These are phyloP conservation scores for Sebastes elongatus DNA, from an alignment of 2,797 vertebrate species.

Conservation along the genomic window DNA sequence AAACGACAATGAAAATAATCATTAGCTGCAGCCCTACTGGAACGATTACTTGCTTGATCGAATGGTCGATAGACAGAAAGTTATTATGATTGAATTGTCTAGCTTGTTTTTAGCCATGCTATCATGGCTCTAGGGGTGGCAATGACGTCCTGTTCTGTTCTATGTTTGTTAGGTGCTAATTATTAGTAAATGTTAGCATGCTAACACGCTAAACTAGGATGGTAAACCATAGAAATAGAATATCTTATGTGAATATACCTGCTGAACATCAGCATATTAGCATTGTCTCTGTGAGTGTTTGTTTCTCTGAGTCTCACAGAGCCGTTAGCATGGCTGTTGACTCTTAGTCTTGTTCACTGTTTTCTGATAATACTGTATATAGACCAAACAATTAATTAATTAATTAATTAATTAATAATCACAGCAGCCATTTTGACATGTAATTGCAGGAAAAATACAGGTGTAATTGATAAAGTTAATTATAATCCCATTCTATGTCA, in stretches of 20 bases:
- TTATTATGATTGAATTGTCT: not conserved
- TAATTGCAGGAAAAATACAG: no score
- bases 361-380: no score
- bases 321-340: not conserved
- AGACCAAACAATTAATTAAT: no score
- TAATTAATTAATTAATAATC: no score
- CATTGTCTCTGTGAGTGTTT: not conserved
- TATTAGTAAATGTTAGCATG: not conserved
- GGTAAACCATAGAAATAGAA: no score
- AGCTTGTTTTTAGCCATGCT: not conserved
- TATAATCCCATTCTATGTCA: no score
- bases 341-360: not conserved
- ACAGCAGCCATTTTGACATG: no score
- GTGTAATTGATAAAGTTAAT: no score
- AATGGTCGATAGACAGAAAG: not conserved
- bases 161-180: not conserved
- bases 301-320: not conserved
- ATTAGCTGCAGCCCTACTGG: not conserved
- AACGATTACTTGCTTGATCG: not conserved
- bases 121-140: not conserved
- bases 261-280: not conserved
- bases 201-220: not conserved
- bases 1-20: no score
- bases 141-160: not conserved
- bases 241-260: fast-evolving